A percentile compares a stretch with the other conserved stretches of the same genome.
These are phyloP conservation scores for Acronicta aceris DNA, from an alignment of 2,888 invertebrate species.

Conservation along the genomic window DNA sequence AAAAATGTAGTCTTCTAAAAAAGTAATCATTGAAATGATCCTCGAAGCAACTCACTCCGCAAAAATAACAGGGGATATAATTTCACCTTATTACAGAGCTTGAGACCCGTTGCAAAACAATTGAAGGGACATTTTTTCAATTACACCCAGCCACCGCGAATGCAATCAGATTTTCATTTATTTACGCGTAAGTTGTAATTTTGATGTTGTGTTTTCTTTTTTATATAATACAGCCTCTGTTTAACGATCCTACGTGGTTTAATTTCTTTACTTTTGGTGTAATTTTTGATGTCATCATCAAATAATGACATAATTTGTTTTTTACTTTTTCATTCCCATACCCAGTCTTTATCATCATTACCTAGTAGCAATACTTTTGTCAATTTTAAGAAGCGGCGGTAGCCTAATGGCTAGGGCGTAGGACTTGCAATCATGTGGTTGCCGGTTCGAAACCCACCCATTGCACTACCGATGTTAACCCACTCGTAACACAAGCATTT, in stretches of 20 bases:
- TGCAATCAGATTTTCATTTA: constrained; percentile 80
- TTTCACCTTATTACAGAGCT: constrained; percentile 74
- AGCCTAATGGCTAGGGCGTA: too few relatives aligned
- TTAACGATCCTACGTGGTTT: constrained; percentile 47
- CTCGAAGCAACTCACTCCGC: constrained; percentile 43
- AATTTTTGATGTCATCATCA: not conserved
- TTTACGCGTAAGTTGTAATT: constrained; percentile 69
- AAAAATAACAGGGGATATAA: constrained; percentile 64
- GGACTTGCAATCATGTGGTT: too few relatives aligned
- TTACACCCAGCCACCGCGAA: constrained; percentile 76
- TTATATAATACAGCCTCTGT: constrained; percentile 33
- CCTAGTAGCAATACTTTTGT: too few relatives aligned
- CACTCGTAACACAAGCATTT: too few relatives aligned
- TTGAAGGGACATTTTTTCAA: constrained; percentile 86
- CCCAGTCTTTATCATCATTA: too few relatives aligned
- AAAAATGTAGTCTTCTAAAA: constrained; percentile 45
- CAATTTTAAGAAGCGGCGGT: too few relatives aligned
- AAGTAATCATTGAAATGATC: constrained; percentile 53
- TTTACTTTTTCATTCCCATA: too few relatives aligned
- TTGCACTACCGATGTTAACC: too few relatives aligned
- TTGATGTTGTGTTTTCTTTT: constrained; percentile 61
- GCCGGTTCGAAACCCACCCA: too few relatives aligned
- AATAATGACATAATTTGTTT: too few relatives aligned
- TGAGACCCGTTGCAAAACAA: constrained; percentile 70
- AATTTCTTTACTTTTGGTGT: constrained; percentile 31